Base-by-base conservation (phyloP, 2,888 invertebrate species). In the Eupithecia tripunctaria region DNA sequence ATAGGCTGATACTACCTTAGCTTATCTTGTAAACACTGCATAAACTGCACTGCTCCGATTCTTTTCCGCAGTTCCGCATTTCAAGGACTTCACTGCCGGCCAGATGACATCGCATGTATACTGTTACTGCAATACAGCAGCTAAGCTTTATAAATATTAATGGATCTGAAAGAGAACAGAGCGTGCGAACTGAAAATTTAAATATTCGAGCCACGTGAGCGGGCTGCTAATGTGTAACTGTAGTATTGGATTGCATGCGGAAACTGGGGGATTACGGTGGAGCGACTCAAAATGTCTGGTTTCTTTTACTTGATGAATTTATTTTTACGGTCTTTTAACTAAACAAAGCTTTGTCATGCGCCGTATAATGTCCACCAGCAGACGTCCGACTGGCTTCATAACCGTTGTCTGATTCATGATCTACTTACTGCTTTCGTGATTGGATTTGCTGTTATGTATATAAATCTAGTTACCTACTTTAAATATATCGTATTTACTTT, bases 181-280 rank as follows among this genome's bases (percentile, higher is more conserved):
- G 85, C 92, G 91, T 94, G 94, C 90, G 94, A 93, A 93, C 91
- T 93, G 91, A 89, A 91, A 91, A 92, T 91, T 91, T 89, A 92
- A 93, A 92, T 90, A 87, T 86, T 89, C 90, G 91, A 91, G 71
- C 38, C 81, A 82, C 93, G 93, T 92, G 92, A 85, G 76, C 29
- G 1, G 91, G 77, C 76, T 92, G 69, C 75, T 79, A 82, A 73
- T 63, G 27, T 27, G n/a, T 27, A 12, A 63, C 63, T 21, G 62
- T 18, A n/a, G 8, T 36, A 47, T 47, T 47, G n/a, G 63, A 36
- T 63, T 32, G 63, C 63, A 32, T 38, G 63, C 36, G 63, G 36
- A 63, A 63, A 63, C 63, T 36, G 36, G 36, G 25, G 4, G 43
- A 47, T 47, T 47, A 47, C 47, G n/a, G n/a, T 47, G 43, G 43